A percentile compares a stretch with the other conserved stretches of the same genome.
These are phyloP conservation scores for Taeniopygia guttata DNA, from an alignment of 2,797 vertebrate genomes.

Conservation along the genomic window DNA sequence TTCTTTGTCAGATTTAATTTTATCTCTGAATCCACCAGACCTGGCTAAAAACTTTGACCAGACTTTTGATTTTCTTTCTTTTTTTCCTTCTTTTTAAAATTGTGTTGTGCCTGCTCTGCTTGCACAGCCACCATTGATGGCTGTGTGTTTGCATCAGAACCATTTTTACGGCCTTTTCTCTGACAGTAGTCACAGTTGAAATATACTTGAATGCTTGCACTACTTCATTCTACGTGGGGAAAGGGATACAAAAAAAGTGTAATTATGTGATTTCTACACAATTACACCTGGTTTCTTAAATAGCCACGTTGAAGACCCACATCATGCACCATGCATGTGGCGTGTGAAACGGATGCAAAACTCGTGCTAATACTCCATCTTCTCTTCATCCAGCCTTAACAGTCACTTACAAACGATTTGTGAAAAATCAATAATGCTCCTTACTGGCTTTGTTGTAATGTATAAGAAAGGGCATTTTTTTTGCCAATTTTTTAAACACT, in stretches of 20 bases:
- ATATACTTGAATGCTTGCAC: background rate
- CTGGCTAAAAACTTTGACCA: background rate
- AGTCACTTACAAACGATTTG: background rate
- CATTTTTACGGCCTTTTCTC: background rate
- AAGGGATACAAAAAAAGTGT: background rate
- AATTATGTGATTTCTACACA: background rate
- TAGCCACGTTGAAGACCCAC: background rate
- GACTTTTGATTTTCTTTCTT: background rate
- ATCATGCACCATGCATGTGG: background rate
- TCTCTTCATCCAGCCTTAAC: background rate
- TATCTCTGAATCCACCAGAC: background rate
- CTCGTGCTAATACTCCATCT: background rate
- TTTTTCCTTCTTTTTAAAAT: background rate
- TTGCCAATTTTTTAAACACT: slow-evolving; percentile 13
- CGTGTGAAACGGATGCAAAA: background rate
- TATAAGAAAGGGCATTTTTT: background rate
- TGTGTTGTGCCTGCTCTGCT: background rate
- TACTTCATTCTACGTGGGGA: background rate
- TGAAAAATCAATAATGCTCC: slow-evolving; percentile 33
- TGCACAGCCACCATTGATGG: background rate
- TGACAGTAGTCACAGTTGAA: background rate
- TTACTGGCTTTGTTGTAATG: slow-evolving; percentile 5
- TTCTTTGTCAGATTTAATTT: slow-evolving; percentile 7
- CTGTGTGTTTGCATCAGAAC: background rate
- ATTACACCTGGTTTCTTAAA: background rate